Conservation (phyloP, 2,888 invertebrate species). For the Polymixis lichenea region DNA sequence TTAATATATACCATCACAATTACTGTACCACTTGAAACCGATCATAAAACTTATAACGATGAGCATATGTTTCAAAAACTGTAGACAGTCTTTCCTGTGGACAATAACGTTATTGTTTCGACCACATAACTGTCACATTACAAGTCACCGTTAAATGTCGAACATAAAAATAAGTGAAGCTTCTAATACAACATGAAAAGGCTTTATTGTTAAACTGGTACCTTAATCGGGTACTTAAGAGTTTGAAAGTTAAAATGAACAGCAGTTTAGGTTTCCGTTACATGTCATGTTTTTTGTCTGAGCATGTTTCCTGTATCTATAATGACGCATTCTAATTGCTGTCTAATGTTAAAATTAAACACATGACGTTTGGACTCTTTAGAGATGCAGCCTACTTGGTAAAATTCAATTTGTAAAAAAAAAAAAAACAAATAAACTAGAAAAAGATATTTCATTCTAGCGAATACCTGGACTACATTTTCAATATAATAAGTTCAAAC, state of each 20-base stretch:
- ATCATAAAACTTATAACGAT: conserved; percentile 44
- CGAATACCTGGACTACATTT: background rate
- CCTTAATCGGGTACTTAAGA: conserved; percentile 50
- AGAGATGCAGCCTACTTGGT: too few species aligned
- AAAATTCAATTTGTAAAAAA: background rate
- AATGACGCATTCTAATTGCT: conserved; percentile 49
- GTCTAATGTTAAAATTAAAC: conserved; percentile 45
- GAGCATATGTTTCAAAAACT: conserved; percentile 47
- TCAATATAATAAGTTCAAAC: background rate
- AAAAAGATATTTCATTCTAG: background rate
- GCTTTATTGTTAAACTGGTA: conserved; percentile 62
- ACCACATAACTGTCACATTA: conserved; percentile 57
- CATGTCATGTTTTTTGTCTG: conserved; percentile 53
- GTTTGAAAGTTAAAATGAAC: conserved; percentile 45
- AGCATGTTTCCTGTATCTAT: conserved; percentile 54
- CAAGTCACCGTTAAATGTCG: conserved; percentile 57
- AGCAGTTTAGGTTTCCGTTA: conserved; percentile 60
- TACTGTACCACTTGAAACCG: conserved; percentile 41
- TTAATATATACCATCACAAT: conserved; percentile 34
- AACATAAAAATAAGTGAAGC: conserved; percentile 65
- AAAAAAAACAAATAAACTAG: background rate
- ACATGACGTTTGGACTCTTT: conserved; percentile 22
- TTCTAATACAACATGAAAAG: conserved; percentile 66
- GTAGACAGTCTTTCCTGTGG: conserved; percentile 18
- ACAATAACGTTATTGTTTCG: conserved; percentile 52